Evolutionary conservation across 2,797 vertebrate species (phyloP), one percentile per base, ranked within the genome.

Genomic region (Coregonus suidteri): DNA sequence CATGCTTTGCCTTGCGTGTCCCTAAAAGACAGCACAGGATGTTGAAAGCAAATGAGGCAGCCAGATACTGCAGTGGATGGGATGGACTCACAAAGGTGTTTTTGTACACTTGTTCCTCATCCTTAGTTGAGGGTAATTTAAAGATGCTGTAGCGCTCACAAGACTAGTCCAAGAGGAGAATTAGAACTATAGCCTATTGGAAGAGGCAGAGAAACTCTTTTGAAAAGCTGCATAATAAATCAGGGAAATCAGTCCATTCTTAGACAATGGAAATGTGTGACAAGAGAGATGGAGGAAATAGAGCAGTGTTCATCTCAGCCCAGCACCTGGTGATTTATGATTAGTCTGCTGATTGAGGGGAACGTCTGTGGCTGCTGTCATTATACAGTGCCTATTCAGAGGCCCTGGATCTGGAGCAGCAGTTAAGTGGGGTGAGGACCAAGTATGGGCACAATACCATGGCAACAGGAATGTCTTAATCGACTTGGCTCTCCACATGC

Each of bases 381-480:
- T 76, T 78, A 54, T 56, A 30, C 14, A 59, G 30, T 41, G 56
- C 20, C 68, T 15, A 78, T 77, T 80, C 76, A 71, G 62, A 75
- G 73, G 56, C 30, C 59, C 67, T 1, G 2, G 66, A 69, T 51
- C 59, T 73, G 25, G 41, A 54, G 78, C 2, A 9, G 65, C 71
- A 66, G 77, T 71, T 62, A 74, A 64, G 56, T 62, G 73, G 73
- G 56, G 53, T 37, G 54, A 73, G 54, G 56, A 74, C 34, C 34
- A 11, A 16, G 54, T 71, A 74, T 72, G 73, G 54, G 25, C 75
- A 31, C 70, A 20, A 25, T 3, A 52, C 72, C 70, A 75, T 59
- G 6, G 73, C n/a, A 78, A 72, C 59, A 25, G 64, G 41, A 73
- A 47, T 73, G 75, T 78, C 35, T 76, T 70, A 76, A 76, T 76